Percentiles rank a stretch among this genome's conserved stretches.
phyloP scores from a whole-genome alignment of 2,888 invertebrate genomes.

The Zeuzera pyrina region DNA sequence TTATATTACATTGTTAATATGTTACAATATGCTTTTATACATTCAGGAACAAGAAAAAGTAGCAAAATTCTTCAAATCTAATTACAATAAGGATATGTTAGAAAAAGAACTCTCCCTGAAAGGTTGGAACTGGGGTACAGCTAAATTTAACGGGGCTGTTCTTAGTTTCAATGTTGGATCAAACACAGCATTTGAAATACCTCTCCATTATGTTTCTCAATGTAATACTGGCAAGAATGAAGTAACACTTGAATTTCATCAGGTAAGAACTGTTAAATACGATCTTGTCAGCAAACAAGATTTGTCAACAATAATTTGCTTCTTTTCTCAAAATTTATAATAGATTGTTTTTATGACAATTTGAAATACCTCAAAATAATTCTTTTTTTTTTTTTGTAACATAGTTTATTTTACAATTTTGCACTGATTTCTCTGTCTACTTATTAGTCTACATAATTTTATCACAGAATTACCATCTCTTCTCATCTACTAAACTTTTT shows the following conservation, averaged over 20 bases:
- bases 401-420: constrained; percentile 2
- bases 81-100: constrained; percentile 88
- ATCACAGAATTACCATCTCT: too few relatives aligned
- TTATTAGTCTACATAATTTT: too few relatives aligned
- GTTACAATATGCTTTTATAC: not conserved
- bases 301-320: too few relatives aligned
- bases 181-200: constrained; percentile 95
- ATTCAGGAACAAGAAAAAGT: constrained; percentile 93
- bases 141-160: constrained; percentile 91
- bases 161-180: constrained; percentile 88
- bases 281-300: too few relatives aligned
- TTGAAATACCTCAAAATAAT: too few relatives aligned
- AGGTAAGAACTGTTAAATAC: constrained; percentile 76
- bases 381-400: not conserved
- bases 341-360: too few relatives aligned
- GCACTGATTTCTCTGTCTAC: too few relatives aligned
- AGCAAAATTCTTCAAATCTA: constrained; percentile 87
- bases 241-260: constrained; percentile 98
- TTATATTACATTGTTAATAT: too few relatives aligned
- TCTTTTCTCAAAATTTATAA: too few relatives aligned
- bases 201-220: constrained; percentile 95
- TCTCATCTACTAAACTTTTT: too few relatives aligned
- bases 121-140: constrained; percentile 99
- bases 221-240: constrained; percentile 98
- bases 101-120: constrained; percentile 94